Percentiles rank a stretch among this genome's conserved stretches.
Evolutionary conservation across 1,140 invertebrate species (phyloP).

Genomic region (Dolichoris vasculosae): DNA sequence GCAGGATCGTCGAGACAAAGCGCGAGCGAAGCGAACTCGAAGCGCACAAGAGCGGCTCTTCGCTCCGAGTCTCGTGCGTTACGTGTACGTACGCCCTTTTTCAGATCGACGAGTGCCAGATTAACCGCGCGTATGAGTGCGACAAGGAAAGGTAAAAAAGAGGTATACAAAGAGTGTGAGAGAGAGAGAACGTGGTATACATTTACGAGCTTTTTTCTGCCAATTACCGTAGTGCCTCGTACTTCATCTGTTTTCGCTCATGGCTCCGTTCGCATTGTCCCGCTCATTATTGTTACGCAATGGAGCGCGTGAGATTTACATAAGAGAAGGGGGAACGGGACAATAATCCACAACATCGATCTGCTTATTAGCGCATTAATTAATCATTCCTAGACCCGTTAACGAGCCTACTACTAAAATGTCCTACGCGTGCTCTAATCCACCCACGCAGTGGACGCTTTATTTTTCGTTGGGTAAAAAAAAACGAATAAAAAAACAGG

Average conservation of each 20-base stretch:
- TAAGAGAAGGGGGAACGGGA: too few relatives aligned
- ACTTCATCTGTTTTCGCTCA: background rate
- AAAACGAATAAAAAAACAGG: too few relatives aligned
- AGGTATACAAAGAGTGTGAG: background rate
- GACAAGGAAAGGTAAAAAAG: too few relatives aligned
- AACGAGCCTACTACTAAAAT: background rate
- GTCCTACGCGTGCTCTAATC: too few relatives aligned
- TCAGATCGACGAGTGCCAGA: too few relatives aligned
- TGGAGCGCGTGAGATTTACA: too few relatives aligned
- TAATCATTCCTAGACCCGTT: background rate
- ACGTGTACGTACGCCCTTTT: too few relatives aligned
- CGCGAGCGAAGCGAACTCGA: background rate
- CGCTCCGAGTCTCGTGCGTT: background rate
- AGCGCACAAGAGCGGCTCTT: background rate
- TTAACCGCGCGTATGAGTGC: too few relatives aligned
- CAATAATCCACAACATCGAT: background rate
- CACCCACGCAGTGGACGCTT: too few relatives aligned
- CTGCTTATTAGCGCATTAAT: constrained; percentile 1
- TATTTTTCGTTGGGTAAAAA: too few relatives aligned
- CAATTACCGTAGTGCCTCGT: background rate
- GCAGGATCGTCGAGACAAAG: background rate
- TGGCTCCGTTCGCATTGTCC: too few relatives aligned
- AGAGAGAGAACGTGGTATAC: background rate
- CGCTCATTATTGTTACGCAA: background rate
- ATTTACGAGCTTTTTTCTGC: background rate